Percentiles rank a stretch among this genome's conserved stretches.
Conservation (phyloP, 2,797 vertebrate species). For the Ispidina lecontei region DNA sequence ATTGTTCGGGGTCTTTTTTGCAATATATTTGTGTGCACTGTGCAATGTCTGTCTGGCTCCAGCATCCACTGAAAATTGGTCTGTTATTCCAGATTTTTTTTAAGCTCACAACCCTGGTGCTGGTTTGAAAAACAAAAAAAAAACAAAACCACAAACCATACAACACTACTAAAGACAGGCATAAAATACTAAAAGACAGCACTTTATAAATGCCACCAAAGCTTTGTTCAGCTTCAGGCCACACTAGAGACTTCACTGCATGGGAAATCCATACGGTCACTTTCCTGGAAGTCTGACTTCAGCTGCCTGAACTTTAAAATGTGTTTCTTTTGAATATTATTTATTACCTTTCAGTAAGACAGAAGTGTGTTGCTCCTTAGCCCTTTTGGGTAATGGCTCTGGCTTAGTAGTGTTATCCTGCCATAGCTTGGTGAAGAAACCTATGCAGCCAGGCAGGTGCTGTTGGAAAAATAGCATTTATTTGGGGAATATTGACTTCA, state of each 20-base stretch:
- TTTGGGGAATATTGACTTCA: not conserved
- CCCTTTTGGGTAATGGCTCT: not conserved
- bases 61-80: not conserved
- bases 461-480: slow-evolving; percentile 13
- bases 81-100: slow-evolving; percentile 26
- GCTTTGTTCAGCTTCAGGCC: slow-evolving; percentile 28
- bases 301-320: slow-evolving; percentile 36
- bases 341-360: slow-evolving; percentile 7
- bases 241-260: slow-evolving; percentile 3
- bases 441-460: slow-evolving; percentile 34
- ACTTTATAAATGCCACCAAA: slow-evolving; percentile 62
- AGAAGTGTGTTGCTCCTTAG: not conserved
- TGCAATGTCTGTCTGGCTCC: slow-evolving; percentile 24
- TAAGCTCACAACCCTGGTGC: slow-evolving; percentile 8
- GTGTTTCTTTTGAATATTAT: slow-evolving; percentile 23
- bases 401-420: slow-evolving; percentile 1
- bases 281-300: slow-evolving; percentile 8
- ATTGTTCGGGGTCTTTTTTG: not conserved
- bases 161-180: slow-evolving; percentile 26
- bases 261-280: not conserved
- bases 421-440: not conserved
- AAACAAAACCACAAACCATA: not conserved
- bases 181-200: slow-evolving; percentile 24
- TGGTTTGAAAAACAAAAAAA: not conserved
- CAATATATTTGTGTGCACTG: not conserved